phyloP scores from a whole-genome alignment of 2,888 invertebrate genomes.

The Palloptera scutellata region DNA sequence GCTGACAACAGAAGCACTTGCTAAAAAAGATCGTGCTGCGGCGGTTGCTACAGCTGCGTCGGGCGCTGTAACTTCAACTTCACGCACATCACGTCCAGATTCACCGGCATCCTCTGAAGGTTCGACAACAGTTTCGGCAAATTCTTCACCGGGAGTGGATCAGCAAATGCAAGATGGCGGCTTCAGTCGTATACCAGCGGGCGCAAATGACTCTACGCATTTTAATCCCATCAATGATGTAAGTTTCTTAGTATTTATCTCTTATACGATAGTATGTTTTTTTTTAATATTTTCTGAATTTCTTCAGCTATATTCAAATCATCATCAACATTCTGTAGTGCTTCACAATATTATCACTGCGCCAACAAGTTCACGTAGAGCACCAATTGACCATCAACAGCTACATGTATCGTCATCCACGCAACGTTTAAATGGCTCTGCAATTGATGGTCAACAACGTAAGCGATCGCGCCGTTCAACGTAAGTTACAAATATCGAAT shows the following conservation, averaged over 20 bases:
- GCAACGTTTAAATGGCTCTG: slow-evolving; percentile 57
- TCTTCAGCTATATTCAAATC: slow-evolving; percentile 58
- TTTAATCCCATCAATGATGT: slow-evolving; percentile 64
- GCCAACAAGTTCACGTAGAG: slow-evolving; percentile 55
- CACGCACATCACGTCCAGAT: slow-evolving; percentile 50
- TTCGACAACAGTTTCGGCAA: slow-evolving; percentile 87
- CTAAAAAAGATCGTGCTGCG: slow-evolving; percentile 49
- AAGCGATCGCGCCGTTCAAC: slow-evolving; percentile 92
- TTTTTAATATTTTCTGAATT: slow-evolving; percentile 1
- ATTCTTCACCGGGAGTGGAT: slow-evolving; percentile 78
- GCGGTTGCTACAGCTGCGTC: slow-evolving; percentile 4
- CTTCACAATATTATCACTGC: slow-evolving; percentile 45
- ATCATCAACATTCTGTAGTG: slow-evolving; percentile 49
- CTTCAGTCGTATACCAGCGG: slow-evolving; percentile 51
- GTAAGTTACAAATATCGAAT: slow-evolving; percentile 67
- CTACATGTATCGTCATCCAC: slow-evolving; percentile 37
- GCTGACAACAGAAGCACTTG: slow-evolving; percentile 49
- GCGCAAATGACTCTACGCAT: slow-evolving; percentile 51
- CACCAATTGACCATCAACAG: slow-evolving; percentile 49
- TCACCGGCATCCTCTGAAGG: slow-evolving; percentile 69
- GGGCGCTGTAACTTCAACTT: slow-evolving; percentile 22
- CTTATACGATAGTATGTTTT: too few relatives aligned
- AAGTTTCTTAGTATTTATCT: too few relatives aligned
- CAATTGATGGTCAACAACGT: slow-evolving; percentile 72
- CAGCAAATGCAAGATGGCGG: slow-evolving; percentile 65